Percentiles rank a stretch among this genome's conserved stretches.
These are phyloP conservation scores for Peromyscus polionotus DNA, from an alignment of 2,113 vertebrate genomes.

Conservation along the genomic window DNA sequence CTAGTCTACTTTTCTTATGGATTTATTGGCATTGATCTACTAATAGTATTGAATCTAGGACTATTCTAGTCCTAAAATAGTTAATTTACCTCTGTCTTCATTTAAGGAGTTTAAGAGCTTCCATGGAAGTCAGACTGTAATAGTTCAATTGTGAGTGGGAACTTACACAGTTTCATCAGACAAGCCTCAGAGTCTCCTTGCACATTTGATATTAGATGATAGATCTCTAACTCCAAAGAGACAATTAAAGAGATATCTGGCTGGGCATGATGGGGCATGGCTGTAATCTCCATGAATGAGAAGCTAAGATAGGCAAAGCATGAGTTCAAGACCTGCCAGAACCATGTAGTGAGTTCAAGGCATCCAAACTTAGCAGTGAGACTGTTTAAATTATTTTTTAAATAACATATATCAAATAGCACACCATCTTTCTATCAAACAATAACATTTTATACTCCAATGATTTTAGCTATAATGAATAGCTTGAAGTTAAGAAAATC, in stretches of 20 bases:
- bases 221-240: not conserved
- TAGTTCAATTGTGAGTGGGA: not conserved
- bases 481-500: not conserved
- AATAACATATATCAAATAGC: not conserved
- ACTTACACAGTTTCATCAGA: not conserved
- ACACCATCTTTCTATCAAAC: not conserved
- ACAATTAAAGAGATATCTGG: not conserved
- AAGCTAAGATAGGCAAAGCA: not conserved
- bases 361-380: not conserved
- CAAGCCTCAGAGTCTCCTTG: not conserved
- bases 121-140: not conserved
- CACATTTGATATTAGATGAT: not conserved
- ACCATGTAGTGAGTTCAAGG: not conserved
- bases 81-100: not conserved
- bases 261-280: not conserved
- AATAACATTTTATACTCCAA: not conserved
- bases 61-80: not conserved
- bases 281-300: not conserved
- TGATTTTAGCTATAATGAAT: not conserved
- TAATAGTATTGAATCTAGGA: not conserved
- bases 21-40: not conserved
- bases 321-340: not conserved
- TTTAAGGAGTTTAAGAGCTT: not conserved
- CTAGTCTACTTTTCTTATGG: not conserved
- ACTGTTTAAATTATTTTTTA: not conserved